A percentile compares a stretch with the other conserved stretches of the same genome.
These are phyloP conservation scores for Monodelphis domestica DNA, from an alignment of 2,797 vertebrate genomes.

Conservation along the genomic window DNA sequence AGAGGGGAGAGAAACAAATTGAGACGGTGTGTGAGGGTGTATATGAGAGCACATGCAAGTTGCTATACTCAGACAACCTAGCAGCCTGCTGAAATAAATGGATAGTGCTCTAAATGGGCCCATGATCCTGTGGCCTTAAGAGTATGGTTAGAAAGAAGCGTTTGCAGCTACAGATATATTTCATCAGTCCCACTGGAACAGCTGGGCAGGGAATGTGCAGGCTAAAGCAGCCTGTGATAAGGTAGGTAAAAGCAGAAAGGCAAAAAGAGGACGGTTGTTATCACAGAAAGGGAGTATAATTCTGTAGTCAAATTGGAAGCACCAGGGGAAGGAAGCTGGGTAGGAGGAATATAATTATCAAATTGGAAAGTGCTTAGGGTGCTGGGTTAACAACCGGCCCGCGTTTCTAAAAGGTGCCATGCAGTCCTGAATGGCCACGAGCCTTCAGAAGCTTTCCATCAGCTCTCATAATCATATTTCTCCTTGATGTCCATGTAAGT, in stretches of 20 bases:
- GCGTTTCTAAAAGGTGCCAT: conserved; percentile 7
- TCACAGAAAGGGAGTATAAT: conserved; percentile 40
- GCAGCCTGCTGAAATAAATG: conserved; percentile 11
- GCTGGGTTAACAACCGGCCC: conserved; percentile 54
- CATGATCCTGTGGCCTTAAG: neutral
- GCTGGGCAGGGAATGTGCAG: neutral
- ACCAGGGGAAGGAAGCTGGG: conserved; percentile 44
- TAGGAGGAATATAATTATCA: conserved; percentile 65
- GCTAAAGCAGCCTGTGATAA: neutral
- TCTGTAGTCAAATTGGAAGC: conserved; percentile 56
- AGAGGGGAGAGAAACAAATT: conserved; percentile 38
- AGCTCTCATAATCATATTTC: conserved; percentile 24
- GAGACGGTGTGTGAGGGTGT: neutral
- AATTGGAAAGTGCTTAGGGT: conserved; percentile 50
- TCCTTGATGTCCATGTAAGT: conserved; percentile 46
- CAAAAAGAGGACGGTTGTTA: conserved; percentile 43
- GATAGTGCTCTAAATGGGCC: neutral
- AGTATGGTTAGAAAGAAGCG: neutral
- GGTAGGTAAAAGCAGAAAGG: conserved; percentile 10
- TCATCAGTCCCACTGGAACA: conserved; percentile 42
- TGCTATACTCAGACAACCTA: neutral
- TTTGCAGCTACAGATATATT: conserved; percentile 5
- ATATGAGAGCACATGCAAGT: neutral
- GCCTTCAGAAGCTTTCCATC: conserved; percentile 53
- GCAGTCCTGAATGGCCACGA: conserved; percentile 46